phyloP scores from a whole-genome alignment of 2,797 vertebrate species.

The Bradypodion ventrale region DNA sequence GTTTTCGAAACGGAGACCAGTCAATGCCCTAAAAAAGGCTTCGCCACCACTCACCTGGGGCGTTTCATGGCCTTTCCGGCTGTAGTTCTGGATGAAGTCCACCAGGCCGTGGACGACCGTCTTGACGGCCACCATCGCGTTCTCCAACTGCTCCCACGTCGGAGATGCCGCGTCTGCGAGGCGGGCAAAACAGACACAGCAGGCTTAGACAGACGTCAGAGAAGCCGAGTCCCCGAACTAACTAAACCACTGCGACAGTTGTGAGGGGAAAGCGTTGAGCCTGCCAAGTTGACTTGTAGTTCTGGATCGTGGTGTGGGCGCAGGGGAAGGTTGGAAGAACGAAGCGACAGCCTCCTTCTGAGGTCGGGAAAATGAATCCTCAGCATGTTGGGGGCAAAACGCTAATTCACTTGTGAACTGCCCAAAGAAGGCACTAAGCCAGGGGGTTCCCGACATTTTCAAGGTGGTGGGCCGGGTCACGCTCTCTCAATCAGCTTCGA shows the following conservation, averaged over 20 bases:
- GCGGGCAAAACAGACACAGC: background rate
- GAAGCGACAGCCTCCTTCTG: too few relatives aligned
- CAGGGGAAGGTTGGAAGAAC: background rate
- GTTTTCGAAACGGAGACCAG: background rate
- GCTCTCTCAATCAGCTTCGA: too few relatives aligned
- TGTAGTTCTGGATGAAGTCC: slow-evolving; percentile 96
- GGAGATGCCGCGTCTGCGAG: slow-evolving; percentile 85
- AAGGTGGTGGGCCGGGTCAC: too few relatives aligned
- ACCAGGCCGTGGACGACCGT: slow-evolving; percentile 93
- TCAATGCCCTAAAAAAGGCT: background rate
- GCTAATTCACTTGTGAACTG: too few relatives aligned
- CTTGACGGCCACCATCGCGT: slow-evolving; percentile 92
- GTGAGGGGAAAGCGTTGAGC: background rate
- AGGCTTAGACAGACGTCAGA: background rate
- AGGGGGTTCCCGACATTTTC: too few relatives aligned
- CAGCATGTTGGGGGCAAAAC: too few relatives aligned
- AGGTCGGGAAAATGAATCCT: too few relatives aligned
- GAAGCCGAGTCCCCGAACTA: too few relatives aligned
- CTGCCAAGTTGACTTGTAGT: too few relatives aligned
- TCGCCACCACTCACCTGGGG: slow-evolving; percentile 85
- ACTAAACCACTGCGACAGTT: too few relatives aligned
- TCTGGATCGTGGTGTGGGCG: background rate
- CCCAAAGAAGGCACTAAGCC: too few relatives aligned
- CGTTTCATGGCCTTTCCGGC: slow-evolving; percentile 92
- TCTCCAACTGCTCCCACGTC: slow-evolving; percentile 92